phyloP scores from a whole-genome alignment of 2,797 vertebrate genomes.

The Falco peregrinus region DNA sequence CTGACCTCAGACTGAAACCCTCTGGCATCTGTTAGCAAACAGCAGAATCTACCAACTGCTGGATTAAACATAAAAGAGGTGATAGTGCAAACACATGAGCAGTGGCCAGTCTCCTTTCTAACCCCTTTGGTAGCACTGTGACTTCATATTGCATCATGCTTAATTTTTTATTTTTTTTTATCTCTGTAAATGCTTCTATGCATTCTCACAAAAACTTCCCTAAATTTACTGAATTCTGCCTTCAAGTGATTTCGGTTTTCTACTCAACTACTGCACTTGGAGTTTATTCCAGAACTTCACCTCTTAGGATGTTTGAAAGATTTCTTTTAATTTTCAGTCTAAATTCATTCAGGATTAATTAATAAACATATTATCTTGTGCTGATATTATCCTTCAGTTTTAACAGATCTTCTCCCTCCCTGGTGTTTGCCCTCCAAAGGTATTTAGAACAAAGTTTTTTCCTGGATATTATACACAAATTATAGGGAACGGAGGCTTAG shows the following conservation, averaged over 20 bases:
- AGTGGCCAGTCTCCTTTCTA: neutral
- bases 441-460: neutral
- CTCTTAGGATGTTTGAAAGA: neutral
- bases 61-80: neutral
- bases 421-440: neutral
- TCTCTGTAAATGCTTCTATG: neutral
- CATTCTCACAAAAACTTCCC: neutral
- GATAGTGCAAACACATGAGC: neutral
- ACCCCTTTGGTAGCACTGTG: neutral
- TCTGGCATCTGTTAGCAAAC: neutral
- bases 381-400: neutral
- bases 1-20: neutral
- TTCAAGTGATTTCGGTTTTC: neutral
- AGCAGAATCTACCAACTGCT: neutral
- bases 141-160: neutral
- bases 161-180: neutral
- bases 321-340: neutral
- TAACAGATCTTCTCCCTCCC: neutral
- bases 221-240: neutral
- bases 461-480: neutral
- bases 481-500: neutral
- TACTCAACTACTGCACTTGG: neutral
- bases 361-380: neutral
- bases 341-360: conserved; percentile 5
- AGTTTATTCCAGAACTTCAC: neutral